These are phyloP conservation scores for Anolis sagrei DNA, from an alignment of 2,113 vertebrate species.

Conservation along the genomic window DNA sequence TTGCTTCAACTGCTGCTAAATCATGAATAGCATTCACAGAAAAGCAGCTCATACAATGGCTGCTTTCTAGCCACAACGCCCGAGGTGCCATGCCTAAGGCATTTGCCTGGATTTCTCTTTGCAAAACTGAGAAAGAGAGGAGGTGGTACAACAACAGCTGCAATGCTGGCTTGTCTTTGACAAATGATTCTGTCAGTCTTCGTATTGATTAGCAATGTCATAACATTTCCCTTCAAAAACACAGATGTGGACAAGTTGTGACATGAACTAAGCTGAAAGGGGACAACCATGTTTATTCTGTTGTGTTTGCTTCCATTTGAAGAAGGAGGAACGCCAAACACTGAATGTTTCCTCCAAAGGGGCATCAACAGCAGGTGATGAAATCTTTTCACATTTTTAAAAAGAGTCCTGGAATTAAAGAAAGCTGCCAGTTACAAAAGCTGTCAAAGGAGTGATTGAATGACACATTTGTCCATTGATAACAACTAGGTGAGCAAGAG, in stretches of 20 bases:
- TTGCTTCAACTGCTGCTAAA: constrained; percentile 40
- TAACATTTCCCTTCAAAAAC: constrained; percentile 86
- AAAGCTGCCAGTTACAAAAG: not conserved
- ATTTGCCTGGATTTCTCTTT: constrained; percentile 42
- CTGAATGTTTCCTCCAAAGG: constrained; percentile 50
- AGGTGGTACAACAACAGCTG: constrained; percentile 76
- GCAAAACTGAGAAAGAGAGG: constrained; percentile 44
- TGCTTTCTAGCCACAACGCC: not conserved
- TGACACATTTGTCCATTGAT: not conserved
- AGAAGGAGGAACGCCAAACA: constrained; percentile 24
- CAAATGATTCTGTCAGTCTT: constrained; percentile 83
- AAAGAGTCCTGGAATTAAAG: not conserved
- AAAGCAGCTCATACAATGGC: not conserved
- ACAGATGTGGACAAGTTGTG: constrained; percentile 77
- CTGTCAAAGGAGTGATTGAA: not conserved
- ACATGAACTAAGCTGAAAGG: constrained; percentile 62
- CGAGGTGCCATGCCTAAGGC: constrained; percentile 13
- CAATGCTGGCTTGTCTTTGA: constrained; percentile 75
- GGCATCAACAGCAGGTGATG: constrained; percentile 40
- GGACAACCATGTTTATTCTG: constrained; percentile 64
- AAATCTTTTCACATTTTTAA: constrained; percentile 30
- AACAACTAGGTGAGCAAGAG: not conserved
- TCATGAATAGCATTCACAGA: not conserved
- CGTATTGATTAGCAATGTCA: constrained; percentile 86
- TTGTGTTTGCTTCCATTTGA: constrained; percentile 64